These are phyloP conservation scores for Calosoma granatense DNA, from an alignment of 1,140 invertebrate genomes.

Conservation along the genomic window DNA sequence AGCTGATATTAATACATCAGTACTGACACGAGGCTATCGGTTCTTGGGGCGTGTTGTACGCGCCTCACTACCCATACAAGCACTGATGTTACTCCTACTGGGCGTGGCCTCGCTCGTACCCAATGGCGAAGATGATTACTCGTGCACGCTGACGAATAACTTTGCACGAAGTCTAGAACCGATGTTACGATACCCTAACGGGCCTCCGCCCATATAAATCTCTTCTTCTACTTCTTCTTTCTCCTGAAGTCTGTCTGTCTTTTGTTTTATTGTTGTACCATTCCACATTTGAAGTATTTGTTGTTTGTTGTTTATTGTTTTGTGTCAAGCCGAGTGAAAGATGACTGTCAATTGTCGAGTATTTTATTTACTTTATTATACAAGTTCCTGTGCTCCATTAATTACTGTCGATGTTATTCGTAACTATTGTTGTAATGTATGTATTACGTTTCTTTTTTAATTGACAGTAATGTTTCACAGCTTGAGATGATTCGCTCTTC, in stretches of 20 bases:
- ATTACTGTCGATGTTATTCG: neutral
- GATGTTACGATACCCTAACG: constrained; percentile 76
- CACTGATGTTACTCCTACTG: constrained; percentile 76
- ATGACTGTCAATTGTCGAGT: neutral
- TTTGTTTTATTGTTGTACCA: constrained; percentile 8
- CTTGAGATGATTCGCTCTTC: no score
- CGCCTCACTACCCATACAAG: constrained; percentile 84
- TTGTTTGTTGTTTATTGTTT: neutral
- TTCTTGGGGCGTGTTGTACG: constrained; percentile 80
- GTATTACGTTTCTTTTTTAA: constrained; percentile 4
- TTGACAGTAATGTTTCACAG: no score
- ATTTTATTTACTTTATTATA: neutral
- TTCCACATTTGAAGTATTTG: constrained; percentile 8
- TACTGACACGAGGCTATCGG: constrained; percentile 60
- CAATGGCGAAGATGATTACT: constrained; percentile 73
- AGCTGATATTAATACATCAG: constrained; percentile 48
- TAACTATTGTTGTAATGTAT: constrained; percentile 14
- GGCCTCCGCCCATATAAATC: constrained; percentile 73
- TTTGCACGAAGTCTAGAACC: constrained; percentile 72
- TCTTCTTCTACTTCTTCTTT: neutral
- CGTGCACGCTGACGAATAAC: constrained; percentile 71
- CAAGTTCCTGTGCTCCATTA: constrained; percentile 10
- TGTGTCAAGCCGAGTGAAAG: neutral
- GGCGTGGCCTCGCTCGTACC: constrained; percentile 82
- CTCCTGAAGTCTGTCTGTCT: constrained; percentile 3